Conservation (phyloP, 2,113 vertebrate species). For the Pardalotus punctatus region DNA sequence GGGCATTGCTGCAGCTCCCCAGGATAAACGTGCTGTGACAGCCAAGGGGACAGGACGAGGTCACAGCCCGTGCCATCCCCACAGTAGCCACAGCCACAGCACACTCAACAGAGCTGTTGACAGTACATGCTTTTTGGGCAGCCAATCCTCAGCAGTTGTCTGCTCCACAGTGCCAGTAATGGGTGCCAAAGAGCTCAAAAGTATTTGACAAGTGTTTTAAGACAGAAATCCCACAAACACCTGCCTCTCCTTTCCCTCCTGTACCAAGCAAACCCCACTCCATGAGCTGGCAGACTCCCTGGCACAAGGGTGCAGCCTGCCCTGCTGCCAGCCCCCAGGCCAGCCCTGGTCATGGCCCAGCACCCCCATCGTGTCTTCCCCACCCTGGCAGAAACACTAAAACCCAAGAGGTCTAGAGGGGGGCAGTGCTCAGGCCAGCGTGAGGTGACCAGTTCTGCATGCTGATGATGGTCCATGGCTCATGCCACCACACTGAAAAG, state of each 20-base stretch:
- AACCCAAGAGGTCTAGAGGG: neutral
- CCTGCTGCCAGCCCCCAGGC: too few species aligned
- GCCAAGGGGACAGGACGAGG: neutral
- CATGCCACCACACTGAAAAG: neutral
- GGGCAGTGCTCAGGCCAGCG: neutral
- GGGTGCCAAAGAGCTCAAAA: neutral
- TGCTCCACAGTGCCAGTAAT: neutral
- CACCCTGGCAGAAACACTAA: rapidly evolving
- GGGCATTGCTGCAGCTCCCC: neutral
- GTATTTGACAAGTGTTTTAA: neutral
- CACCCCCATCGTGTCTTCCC: rapidly evolving
- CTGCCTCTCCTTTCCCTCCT: neutral
- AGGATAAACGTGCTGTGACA: neutral
- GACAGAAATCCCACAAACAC: neutral
- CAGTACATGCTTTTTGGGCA: neutral
- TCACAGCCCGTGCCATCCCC: neutral
- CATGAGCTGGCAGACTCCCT: rapidly evolving
- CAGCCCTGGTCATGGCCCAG: rapidly evolving
- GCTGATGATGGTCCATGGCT: neutral
- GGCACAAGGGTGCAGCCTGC: neutral
- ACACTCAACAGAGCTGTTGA: neutral
- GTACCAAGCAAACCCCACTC: neutral
- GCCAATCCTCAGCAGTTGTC: neutral
- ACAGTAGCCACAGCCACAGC: rapidly evolving
- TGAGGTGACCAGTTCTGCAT: neutral